A percentile compares a stretch with the other conserved stretches of the same genome.
Evolutionary conservation across 37 sponge, comb jelly and placozoan species (phyloP).

Genomic region (Oopsacas minuta): DNA sequence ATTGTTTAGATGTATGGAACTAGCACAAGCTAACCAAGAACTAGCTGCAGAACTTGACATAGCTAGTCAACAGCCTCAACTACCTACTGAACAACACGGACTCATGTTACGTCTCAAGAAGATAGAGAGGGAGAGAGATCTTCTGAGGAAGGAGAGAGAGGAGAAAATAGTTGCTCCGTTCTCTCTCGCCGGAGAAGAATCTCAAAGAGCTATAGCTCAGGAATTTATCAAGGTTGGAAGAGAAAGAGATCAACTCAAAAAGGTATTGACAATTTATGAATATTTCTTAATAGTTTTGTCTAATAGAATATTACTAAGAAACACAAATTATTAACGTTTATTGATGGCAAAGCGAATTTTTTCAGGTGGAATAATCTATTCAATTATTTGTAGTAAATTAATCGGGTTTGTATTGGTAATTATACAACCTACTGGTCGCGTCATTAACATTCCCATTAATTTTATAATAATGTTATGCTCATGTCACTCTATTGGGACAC

Average conservation of each 20-base stretch:
- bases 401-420: no score
- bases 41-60: not conserved
- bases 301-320: no score
- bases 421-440: no score
- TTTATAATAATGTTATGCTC: no score
- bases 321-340: no score
- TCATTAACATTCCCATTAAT: no score
- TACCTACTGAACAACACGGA: not conserved
- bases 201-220: slow-evolving; percentile 17
- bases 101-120: not conserved
- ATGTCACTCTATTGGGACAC: no score
- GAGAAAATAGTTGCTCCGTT: not conserved
- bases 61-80: not conserved
- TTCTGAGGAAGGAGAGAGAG: slow-evolving; percentile 9
- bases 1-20: not conserved
- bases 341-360: no score
- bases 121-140: not conserved
- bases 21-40: not conserved
- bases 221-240: slow-evolving; percentile 29
- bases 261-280: no score
- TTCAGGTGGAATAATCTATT: no score
- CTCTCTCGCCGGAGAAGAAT: not conserved
- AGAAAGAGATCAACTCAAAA: slow-evolving; percentile 58
- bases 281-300: no score
- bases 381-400: no score